Evolutionary conservation across 2,888 invertebrate species (phyloP).

Genomic region (Trichopria drosophilae): DNA sequence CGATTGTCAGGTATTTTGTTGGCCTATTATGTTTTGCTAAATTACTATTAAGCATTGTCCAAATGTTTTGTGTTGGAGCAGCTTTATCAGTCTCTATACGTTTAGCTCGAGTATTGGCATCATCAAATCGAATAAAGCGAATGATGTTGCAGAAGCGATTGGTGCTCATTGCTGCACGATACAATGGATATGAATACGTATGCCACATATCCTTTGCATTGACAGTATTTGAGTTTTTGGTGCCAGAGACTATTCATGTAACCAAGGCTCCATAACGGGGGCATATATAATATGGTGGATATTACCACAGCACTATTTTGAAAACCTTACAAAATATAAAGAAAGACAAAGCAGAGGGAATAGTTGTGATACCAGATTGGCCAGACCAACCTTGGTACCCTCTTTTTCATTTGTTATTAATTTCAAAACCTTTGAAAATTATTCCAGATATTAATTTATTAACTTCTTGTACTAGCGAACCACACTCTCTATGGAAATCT

Average conservation of each 20-base stretch:
- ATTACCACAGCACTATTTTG: no score
- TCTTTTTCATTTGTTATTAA: no score
- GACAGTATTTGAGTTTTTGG: conserved; percentile 32
- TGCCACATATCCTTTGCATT: conserved; percentile 33
- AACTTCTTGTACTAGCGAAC: no score
- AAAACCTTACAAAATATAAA: no score
- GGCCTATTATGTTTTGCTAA: conserved; percentile 37
- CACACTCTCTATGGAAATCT: no score
- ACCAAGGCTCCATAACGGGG: no score
- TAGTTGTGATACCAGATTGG: no score
- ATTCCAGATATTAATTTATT: no score
- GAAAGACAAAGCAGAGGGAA: no score
- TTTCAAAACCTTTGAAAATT: no score
- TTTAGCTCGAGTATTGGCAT: conserved; percentile 38
- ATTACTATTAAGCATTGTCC: conserved; percentile 43
- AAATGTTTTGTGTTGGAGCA: conserved; percentile 37
- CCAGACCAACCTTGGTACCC: no score
- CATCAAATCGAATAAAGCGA: conserved; percentile 45
- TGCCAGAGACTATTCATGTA: conserved; percentile 25
- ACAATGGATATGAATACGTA: conserved; percentile 29
- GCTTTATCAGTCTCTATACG: conserved; percentile 40
- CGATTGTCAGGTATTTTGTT: conserved; percentile 39
- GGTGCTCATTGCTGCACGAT: conserved; percentile 32
- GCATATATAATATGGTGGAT: no score
- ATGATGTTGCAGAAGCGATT: conserved; percentile 32